A percentile compares a stretch with the other conserved stretches of the same genome.
Conservation (phyloP, 2,113 vertebrate species). For the Rhagologus leucostigma region DNA sequence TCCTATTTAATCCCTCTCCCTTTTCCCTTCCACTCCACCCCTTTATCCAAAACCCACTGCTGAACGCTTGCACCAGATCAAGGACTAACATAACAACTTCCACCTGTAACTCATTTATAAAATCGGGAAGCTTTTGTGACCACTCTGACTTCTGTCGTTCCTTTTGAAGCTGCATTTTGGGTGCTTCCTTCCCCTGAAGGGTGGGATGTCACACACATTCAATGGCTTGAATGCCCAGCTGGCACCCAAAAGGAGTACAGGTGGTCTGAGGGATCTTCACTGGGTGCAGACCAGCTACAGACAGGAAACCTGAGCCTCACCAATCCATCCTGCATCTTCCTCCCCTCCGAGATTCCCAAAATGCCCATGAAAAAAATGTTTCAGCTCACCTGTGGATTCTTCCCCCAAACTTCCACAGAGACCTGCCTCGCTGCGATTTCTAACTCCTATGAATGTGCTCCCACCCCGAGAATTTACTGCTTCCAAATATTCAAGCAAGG, state of each 20-base stretch:
- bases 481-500: neutral
- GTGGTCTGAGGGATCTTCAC: neutral
- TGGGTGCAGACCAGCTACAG: neutral
- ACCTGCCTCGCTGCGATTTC: neutral
- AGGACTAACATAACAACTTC: neutral
- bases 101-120: neutral
- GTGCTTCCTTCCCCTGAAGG: neutral
- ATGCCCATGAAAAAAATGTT: neutral
- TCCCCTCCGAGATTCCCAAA: neutral
- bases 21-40: neutral
- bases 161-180: neutral
- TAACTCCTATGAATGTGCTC: neutral
- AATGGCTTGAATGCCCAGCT: neutral
- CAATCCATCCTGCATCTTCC: neutral
- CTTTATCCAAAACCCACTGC: neutral
- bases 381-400: neutral
- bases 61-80: neutral
- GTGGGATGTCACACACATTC: neutral
- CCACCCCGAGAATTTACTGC: neutral
- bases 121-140: neutral
- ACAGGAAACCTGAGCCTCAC: neutral
- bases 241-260: neutral
- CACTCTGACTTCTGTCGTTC: neutral
- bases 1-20: neutral
- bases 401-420: rapidly evolving